Evolutionary conservation across 2,888 invertebrate species (phyloP).

Genomic region (Perizoma flavofasciatum): DNA sequence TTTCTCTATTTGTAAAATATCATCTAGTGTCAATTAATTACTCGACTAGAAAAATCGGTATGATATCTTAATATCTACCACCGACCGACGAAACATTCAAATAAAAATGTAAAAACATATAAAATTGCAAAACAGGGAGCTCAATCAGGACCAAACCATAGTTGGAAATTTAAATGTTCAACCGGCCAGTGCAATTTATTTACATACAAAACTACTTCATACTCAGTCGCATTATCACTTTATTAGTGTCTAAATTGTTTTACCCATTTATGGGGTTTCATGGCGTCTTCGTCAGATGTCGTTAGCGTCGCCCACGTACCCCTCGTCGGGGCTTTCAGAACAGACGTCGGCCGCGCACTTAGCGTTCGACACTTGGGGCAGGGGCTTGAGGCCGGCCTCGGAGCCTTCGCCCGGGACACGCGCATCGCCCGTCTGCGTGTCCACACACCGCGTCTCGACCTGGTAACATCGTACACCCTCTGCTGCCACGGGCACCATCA

Average conservation of each 20-base stretch:
- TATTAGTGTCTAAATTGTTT: conserved; percentile 69
- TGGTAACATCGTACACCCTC: conserved; percentile 80
- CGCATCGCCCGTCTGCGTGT: conserved; percentile 84
- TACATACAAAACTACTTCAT: conserved; percentile 73
- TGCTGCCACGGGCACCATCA: conserved; percentile 77
- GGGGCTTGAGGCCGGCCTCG: conserved; percentile 69
- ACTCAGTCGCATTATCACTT: conserved; percentile 83
- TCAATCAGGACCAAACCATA: conserved; percentile 40
- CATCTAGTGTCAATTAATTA: conserved; percentile 23
- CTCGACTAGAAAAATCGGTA: conserved; percentile 42
- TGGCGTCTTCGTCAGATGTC: conserved; percentile 87
- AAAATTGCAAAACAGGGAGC: conserved; percentile 57
- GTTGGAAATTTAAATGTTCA: conserved; percentile 36
- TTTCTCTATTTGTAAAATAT: conserved; percentile 27
- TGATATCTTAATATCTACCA: conserved; percentile 46
- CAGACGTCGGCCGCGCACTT: conserved; percentile 80
- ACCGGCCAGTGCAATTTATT: conserved; percentile 49
- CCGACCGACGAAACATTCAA: conserved; percentile 38
- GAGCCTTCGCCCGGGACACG: conserved; percentile 70
- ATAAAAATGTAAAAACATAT: conserved; percentile 48
- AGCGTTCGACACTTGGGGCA: conserved; percentile 75
- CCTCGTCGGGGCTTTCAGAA: conserved; percentile 94
- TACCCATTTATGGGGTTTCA: conserved; percentile 71
- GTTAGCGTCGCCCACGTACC: conserved; percentile 92
- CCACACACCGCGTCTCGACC: conserved; percentile 84